These are phyloP conservation scores for Sceloporus tristichus DNA, from an alignment of 2,113 vertebrate genomes.

Conservation along the genomic window DNA sequence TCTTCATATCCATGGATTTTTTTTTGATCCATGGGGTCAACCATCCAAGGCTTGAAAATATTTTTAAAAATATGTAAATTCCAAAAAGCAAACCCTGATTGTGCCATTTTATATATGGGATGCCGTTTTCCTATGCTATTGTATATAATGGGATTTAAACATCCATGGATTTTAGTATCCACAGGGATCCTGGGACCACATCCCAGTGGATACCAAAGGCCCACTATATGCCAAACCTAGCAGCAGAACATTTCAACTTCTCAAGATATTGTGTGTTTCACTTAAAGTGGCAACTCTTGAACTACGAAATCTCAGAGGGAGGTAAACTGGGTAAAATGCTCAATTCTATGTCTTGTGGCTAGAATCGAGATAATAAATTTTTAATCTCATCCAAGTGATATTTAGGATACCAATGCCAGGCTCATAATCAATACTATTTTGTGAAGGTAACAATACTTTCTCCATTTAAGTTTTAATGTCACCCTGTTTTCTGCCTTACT, in stretches of 20 bases:
- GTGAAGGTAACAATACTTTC: not conserved
- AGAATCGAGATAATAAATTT: not conserved
- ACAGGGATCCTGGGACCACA: too few species aligned
- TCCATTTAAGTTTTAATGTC: not conserved
- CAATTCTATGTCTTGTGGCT: not conserved
- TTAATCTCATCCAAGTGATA: not conserved
- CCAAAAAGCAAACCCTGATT: too few species aligned
- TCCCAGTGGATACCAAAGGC: too few species aligned
- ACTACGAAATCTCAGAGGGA: not conserved
- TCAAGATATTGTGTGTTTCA: not conserved
- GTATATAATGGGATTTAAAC: too few species aligned
- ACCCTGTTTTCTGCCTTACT: not conserved
- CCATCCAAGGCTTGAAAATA: too few species aligned
- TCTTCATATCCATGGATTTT: too few species aligned
- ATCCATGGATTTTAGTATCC: too few species aligned
- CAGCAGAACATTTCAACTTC: not conserved
- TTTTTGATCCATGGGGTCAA: too few species aligned
- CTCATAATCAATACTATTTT: not conserved
- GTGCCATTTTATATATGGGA: too few species aligned
- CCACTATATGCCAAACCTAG: not conserved
- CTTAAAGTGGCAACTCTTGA: not conserved
- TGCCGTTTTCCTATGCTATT: too few species aligned
- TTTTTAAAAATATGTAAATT: too few species aligned
- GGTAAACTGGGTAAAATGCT: not conserved
- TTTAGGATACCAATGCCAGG: not conserved